phyloP scores from a whole-genome alignment of 2,888 invertebrate genomes.

The Noctua fimbriata region DNA sequence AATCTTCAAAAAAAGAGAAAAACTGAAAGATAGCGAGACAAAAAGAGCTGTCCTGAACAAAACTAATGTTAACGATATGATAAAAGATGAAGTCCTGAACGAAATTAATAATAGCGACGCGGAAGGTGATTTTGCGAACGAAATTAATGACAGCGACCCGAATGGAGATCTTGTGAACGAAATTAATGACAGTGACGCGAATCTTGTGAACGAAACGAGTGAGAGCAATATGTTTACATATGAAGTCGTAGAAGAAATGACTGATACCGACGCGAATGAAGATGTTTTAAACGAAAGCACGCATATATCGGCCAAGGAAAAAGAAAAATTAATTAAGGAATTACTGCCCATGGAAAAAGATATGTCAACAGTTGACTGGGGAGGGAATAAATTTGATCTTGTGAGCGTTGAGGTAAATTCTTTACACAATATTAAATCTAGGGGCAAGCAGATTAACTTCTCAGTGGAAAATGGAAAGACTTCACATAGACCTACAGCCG shows the following conservation, averaged over 20 bases:
- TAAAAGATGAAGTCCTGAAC: background rate
- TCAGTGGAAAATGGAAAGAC: background rate
- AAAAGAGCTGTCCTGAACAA: background rate
- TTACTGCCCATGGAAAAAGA: background rate
- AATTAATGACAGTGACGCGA: background rate
- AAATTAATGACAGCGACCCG: background rate
- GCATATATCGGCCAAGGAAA: background rate
- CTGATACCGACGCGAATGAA: background rate
- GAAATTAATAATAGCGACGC: background rate
- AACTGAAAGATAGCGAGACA: background rate
- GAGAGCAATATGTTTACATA: too few relatives aligned
- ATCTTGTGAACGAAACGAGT: background rate
- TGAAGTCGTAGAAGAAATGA: background rate
- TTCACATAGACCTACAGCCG: background rate
- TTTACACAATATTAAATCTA: conserved; percentile 17
- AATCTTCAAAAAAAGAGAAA: background rate
- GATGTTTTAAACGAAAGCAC: background rate
- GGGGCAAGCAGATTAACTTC: background rate
- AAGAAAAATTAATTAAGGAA: background rate
- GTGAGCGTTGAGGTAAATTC: background rate
- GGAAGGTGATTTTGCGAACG: background rate
- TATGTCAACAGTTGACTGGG: conserved; percentile 16
- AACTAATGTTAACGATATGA: background rate
- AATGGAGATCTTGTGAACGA: background rate
- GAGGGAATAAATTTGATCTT: background rate